phyloP scores from a whole-genome alignment of 2,888 invertebrate species.

The Morinoia aosen region DNA sequence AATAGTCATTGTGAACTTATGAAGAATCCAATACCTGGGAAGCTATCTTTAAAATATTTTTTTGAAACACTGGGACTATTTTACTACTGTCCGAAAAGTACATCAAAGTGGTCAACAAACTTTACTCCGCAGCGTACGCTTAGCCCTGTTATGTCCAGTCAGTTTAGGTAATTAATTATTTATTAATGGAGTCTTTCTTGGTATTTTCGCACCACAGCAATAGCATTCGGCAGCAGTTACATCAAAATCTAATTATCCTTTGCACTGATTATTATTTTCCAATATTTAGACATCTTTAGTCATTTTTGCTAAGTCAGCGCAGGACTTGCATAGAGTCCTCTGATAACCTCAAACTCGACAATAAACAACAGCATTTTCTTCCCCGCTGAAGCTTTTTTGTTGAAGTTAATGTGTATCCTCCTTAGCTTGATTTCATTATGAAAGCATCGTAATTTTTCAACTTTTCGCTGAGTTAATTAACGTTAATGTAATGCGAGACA shows the following conservation, averaged over 20 bases:
- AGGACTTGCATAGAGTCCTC: not conserved
- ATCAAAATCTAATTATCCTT: not conserved
- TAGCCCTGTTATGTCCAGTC: not conserved
- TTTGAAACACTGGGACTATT: too few relatives aligned
- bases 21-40: too few relatives aligned
- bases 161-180: not conserved
- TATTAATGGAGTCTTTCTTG: not conserved
- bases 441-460: not conserved
- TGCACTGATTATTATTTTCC: not conserved
- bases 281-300: not conserved
- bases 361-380: not conserved
- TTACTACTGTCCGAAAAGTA: not conserved
- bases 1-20: too few relatives aligned
- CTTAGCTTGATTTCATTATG: not conserved
- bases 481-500: not conserved
- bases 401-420: not conserved
- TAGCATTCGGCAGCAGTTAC: not conserved
- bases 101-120: not conserved
- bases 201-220: not conserved
- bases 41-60: too few relatives aligned
- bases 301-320: not conserved
- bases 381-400: not conserved
- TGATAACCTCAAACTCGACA: not conserved
- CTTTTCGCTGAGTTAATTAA: not conserved
- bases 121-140: not conserved